phyloP scores from a whole-genome alignment of 2,113 vertebrate genomes.

The Abramis brama region DNA sequence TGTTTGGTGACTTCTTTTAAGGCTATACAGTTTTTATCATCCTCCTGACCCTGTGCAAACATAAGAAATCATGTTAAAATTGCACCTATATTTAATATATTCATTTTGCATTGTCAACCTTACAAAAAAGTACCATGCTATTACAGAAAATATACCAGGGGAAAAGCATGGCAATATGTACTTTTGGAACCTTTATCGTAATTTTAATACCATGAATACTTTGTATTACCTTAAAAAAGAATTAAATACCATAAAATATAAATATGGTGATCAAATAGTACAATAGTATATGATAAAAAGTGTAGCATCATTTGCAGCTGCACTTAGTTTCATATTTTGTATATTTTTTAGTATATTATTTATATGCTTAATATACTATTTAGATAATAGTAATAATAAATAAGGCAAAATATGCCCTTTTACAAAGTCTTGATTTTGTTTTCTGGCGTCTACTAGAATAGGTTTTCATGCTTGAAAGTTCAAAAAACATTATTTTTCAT shows the following conservation, averaged over 20 bases:
- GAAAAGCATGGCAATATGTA: background rate
- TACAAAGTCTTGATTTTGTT: too few species aligned
- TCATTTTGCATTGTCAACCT: background rate
- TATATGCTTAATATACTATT: background rate
- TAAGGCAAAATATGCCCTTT: too few species aligned
- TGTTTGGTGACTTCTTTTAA: constrained; percentile 75
- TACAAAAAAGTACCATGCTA: background rate
- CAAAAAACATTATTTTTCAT: too few species aligned
- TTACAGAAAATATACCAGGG: background rate
- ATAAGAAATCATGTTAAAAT: background rate
- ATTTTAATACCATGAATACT: too few species aligned
- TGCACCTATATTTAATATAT: background rate
- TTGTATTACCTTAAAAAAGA: too few species aligned
- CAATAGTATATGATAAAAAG: background rate
- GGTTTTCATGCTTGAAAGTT: too few species aligned
- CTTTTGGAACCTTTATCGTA: background rate
- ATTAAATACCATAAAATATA: too few species aligned
- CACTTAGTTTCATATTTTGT: background rate
- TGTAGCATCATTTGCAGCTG: background rate
- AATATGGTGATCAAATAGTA: background rate
- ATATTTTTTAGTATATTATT: background rate
- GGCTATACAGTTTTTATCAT: constrained; percentile 69
- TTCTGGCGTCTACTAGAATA: too few species aligned
- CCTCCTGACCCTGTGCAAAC: constrained; percentile 40
- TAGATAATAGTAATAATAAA: too few species aligned